Evolutionary conservation across 2,888 invertebrate species (phyloP).

Genomic region (Clusia tigrina): DNA sequence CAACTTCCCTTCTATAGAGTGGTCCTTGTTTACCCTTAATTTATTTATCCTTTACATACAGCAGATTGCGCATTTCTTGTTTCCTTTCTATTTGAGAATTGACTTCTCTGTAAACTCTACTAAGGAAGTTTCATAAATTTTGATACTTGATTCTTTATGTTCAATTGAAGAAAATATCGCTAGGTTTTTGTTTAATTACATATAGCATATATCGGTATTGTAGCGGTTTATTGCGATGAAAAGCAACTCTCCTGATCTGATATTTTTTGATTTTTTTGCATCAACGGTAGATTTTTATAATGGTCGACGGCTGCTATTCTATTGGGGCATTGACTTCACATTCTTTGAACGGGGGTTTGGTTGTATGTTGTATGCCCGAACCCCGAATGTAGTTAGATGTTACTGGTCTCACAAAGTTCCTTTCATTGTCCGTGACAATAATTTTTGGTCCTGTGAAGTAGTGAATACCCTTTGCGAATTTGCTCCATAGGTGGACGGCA

Average conservation of each 20-base stretch:
- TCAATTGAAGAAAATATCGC: slow-evolving; percentile 21
- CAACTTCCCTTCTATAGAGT: too few relatives aligned
- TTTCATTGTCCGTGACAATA: neutral
- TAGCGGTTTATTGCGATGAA: neutral
- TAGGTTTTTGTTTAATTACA: slow-evolving; percentile 13
- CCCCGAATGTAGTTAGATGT: slow-evolving; percentile 18
- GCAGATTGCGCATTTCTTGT: neutral
- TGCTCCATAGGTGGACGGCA: neutral
- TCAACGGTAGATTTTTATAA: slow-evolving; percentile 11
- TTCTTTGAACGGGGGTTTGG: neutral
- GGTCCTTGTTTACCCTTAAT: too few relatives aligned
- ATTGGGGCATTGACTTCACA: slow-evolving; percentile 13
- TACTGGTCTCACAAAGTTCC: slow-evolving; percentile 3
- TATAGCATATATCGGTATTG: neutral
- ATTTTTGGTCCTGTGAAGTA: neutral
- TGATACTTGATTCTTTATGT: slow-evolving; percentile 14
- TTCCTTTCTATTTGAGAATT: slow-evolving; percentile 14
- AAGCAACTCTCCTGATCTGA: neutral
- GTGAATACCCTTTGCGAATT: neutral
- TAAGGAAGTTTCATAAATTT: slow-evolving; percentile 1
- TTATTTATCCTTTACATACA: too few relatives aligned
- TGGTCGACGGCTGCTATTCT: slow-evolving; percentile 13
- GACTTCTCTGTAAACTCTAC: neutral
- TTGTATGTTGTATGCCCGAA: slow-evolving; percentile 7
- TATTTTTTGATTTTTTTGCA: neutral